Base-by-base conservation (phyloP, 2,888 invertebrate species). In the Torymus aiolomorphi region DNA sequence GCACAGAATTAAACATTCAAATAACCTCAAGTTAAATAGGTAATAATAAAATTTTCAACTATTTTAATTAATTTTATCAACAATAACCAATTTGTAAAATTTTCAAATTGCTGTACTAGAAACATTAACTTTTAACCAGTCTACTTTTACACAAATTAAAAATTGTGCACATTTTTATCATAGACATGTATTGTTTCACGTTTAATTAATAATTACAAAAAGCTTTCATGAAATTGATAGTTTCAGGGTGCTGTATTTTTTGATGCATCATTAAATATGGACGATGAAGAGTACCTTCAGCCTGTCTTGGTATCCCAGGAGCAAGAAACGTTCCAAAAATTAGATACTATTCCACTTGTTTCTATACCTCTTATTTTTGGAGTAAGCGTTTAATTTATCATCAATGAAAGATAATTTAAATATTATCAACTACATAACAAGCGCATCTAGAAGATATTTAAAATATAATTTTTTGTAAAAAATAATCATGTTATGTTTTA, bases 271-370 rank as follows among this genome's bases (percentile, higher is more conserved):
- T 51, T 86, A 52, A 89, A 88, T 79, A 90, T 89, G 90, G 89
- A 89, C 2, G 89, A 90, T 54, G 89, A 89, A 61, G 88, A 90
- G 65, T 87, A 83, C 82, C 83, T 89, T 52, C 88, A 89, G 70
- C 89, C 89, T 10, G 86, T 89, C 18, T 81, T 89, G 49, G 84
- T 86, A 2, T 86, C 88, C 0, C 85, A 86, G 31, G 89, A 89
- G 12, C 86, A 86, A 51, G 86, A 87, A 2, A 79, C 83, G 78
- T 90, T 90, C 81, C 85, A 87, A 76, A 86, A 85, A 65, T 76
- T 90, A 12, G 85, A 90, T 59, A 90, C 90, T 2, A 78, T 86
- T 13, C 85, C 87, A 31, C 83, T 88, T 18, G 88, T 86, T 49
- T 82, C 85, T 1, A 57, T 88, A 31, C 85, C 89, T 56, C 85